A percentile compares a stretch with the other conserved stretches of the same genome.
Conservation (phyloP, 2,797 vertebrate species). For the Clarias fuscus region DNA sequence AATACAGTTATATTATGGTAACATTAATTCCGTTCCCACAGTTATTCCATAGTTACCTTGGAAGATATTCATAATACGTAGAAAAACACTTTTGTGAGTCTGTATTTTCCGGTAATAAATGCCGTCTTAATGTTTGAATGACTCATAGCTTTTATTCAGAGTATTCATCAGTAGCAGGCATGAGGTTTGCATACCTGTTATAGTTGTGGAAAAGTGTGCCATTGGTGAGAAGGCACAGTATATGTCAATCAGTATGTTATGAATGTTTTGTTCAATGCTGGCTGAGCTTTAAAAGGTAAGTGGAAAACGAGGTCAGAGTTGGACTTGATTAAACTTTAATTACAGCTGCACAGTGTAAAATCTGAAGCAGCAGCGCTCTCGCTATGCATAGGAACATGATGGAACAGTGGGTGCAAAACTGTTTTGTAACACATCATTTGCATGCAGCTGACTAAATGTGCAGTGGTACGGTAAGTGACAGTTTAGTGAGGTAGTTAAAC, state of each 20-base stretch:
- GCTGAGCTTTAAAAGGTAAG: not conserved
- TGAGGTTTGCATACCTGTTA: not conserved
- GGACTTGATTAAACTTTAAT: constrained; percentile 18
- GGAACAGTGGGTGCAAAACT: not conserved
- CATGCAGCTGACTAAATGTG: not conserved
- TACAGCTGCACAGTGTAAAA: constrained; percentile 12
- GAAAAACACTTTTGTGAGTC: not conserved
- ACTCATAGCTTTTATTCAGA: not conserved
- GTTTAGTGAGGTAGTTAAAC: not conserved
- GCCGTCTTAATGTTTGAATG: not conserved
- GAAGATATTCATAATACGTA: not conserved
- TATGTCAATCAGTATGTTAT: not conserved
- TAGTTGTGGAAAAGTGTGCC: not conserved
- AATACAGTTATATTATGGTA: not conserved
- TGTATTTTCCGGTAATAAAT: not conserved
- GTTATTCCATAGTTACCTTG: not conserved
- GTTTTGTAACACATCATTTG: constrained; percentile 6
- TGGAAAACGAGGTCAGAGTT: not conserved
- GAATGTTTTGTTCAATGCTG: not conserved
- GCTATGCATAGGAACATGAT: not conserved
- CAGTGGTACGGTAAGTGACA: not conserved
- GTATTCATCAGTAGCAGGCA: not conserved
- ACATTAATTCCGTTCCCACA: not conserved
- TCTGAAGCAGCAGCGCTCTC: not conserved
- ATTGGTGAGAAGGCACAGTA: not conserved